phyloP scores from a whole-genome alignment of 1,140 invertebrate genomes.

The Pissodes strobi region DNA sequence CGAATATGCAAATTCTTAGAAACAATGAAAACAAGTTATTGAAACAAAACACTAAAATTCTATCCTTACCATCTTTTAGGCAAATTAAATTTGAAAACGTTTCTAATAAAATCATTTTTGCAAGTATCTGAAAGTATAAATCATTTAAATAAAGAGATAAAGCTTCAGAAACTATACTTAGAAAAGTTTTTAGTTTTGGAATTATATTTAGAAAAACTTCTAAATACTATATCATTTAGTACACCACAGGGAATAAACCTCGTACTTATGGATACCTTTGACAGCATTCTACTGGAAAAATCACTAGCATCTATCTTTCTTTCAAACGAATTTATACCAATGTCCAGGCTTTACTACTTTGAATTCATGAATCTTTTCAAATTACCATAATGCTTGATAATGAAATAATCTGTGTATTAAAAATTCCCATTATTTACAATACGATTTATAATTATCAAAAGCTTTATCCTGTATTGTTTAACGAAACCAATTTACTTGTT shows the following conservation, averaged over 20 bases:
- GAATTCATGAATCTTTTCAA: too few species aligned
- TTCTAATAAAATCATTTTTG: neutral
- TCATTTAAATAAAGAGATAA: neutral
- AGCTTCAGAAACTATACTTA: neutral
- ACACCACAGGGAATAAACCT: too few species aligned
- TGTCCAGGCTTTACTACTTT: neutral
- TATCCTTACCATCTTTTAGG: neutral
- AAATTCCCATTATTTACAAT: too few species aligned
- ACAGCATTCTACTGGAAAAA: neutral
- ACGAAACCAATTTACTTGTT: neutral
- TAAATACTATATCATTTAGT: neutral
- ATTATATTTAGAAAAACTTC: neutral
- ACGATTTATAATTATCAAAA: too few species aligned
- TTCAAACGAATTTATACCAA: neutral
- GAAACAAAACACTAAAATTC: neutral
- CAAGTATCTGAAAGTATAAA: neutral
- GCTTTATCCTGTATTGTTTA: neutral
- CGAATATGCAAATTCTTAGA: constrained; percentile 1
- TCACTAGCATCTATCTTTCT: neutral
- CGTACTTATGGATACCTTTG: neutral
- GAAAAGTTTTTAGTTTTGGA: neutral
- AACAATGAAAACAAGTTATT: neutral
- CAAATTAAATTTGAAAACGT: constrained; percentile 1
- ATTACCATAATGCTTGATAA: neutral
- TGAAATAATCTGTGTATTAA: too few species aligned